Base-by-base conservation (phyloP, 2,888 invertebrate species). In the Phania funesta region DNA sequence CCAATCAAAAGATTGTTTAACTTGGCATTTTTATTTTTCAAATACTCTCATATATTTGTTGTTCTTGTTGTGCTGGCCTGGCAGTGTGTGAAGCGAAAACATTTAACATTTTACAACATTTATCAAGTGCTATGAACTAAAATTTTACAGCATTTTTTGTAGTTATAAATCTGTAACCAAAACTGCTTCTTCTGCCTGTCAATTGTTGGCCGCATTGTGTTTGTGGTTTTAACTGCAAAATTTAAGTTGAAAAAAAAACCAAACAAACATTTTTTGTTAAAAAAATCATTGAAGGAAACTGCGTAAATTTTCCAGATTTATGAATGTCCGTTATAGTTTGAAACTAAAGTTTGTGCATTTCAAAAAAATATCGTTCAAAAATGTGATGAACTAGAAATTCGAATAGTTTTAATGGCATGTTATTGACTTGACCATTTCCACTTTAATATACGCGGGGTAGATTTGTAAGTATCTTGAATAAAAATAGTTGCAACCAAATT, bases 1-100 rank as follows among this genome's bases (percentile, higher is more conserved):
- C 82, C 82, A 82, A 82, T 82, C 82, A 82, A 74, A 78, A 82
- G 77, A 82, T 74, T 74, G 64, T 58, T 82, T 82, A 58, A 82
- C 32, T 64, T 64, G 70, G 48, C 38, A 32, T 60, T 67, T 71
- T 11, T 11, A 35, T n/a, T 20, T 24, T 16, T 38, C 13, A 2
- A 26, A 18, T 38, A 35, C 18, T 35, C 48, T 18, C n/a, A 41
- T 20, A 70, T 26, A 20, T 44, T 16, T 20, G 32, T 18, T 35
- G 20, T 22, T 32, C 16, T 20, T 68, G 38, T 62, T 44, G 24
- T 11, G 3, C 1, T 52, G 22, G 38, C 5, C 26, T 41, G 38
- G 50, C 50, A 38, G n/a, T 38, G 32, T 8, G 35, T 50, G 38
- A 1, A 32, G 16, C 11, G 22, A 26, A 26, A 67, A 48, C 46